Evolutionary conservation across 2,888 invertebrate genomes (phyloP).

Genomic region (Gymnosoma rotundatum): DNA sequence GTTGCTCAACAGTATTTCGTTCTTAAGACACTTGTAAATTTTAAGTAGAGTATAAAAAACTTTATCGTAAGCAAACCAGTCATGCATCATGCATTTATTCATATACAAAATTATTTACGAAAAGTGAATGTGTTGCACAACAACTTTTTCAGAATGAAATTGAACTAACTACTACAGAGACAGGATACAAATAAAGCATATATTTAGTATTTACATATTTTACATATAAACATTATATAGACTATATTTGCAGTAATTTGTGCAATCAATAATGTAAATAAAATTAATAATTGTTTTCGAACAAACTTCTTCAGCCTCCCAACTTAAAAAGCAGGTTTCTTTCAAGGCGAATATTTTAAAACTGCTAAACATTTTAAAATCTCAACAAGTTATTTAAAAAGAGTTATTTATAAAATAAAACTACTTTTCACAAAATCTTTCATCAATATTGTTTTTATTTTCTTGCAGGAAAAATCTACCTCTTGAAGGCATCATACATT

Average conservation of each 20-base stretch:
- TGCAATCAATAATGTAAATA: not conserved
- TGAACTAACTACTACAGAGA: slow-evolving; percentile 11
- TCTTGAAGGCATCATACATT: slow-evolving; percentile 76
- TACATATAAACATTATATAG: not conserved
- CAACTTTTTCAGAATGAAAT: slow-evolving; percentile 40
- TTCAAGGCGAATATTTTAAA: too few species aligned
- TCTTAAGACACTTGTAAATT: not conserved
- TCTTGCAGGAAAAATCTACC: slow-evolving; percentile 72
- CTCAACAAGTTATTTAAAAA: not conserved
- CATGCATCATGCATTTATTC: slow-evolving; percentile 60
- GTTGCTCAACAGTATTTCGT: not conserved
- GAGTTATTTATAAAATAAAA: not conserved
- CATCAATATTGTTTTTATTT: not conserved
- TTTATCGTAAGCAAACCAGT: slow-evolving; percentile 61
- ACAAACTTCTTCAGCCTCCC: not conserved
- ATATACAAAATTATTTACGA: slow-evolving; percentile 47
- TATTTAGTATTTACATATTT: slow-evolving; percentile 36
- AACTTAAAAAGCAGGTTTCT: not conserved
- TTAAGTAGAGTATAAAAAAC: slow-evolving; percentile 50
- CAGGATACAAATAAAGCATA: not conserved
- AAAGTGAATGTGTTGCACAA: slow-evolving; percentile 49
- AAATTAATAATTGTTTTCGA: not conserved
- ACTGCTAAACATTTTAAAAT: not conserved
- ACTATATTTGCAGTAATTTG: too few species aligned
- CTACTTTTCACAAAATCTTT: not conserved